A percentile compares a stretch with the other conserved stretches of the same genome.
These are phyloP conservation scores for Lemur catta DNA, from an alignment of 2,797 vertebrate genomes.

Conservation along the genomic window DNA sequence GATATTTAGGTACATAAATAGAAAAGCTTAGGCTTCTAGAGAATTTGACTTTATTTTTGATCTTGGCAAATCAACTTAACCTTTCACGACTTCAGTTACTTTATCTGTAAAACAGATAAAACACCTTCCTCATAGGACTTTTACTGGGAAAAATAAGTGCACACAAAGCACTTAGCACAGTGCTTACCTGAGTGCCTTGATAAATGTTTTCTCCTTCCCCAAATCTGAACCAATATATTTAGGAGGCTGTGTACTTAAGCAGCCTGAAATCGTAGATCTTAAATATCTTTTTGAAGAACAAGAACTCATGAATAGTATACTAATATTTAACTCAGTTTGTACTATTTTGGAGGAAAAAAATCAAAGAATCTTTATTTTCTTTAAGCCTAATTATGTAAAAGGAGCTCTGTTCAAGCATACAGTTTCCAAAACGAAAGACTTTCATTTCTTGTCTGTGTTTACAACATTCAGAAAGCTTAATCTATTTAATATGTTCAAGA, in stretches of 20 bases:
- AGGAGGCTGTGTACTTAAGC: background rate
- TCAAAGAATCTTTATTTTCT: constrained; percentile 7
- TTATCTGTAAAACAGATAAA: constrained; percentile 29
- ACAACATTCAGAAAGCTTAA: constrained; percentile 41
- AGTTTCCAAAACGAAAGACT: background rate
- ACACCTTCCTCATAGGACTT: background rate
- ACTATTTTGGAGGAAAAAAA: background rate
- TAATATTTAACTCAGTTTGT: background rate
- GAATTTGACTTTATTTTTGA: constrained; percentile 26
- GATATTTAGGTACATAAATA: background rate
- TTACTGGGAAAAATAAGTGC: constrained; percentile 6
- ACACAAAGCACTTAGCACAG: background rate
- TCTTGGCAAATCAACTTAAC: constrained; percentile 38
- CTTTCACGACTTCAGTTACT: background rate
- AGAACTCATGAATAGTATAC: background rate
- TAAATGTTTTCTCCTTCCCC: background rate
- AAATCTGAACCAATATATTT: constrained; percentile 11
- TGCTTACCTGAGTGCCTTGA: background rate
- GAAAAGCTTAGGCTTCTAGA: background rate
- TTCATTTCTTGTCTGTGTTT: constrained; percentile 54
- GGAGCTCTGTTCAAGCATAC: background rate
- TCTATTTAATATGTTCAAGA: constrained; percentile 72
- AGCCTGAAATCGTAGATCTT: background rate
- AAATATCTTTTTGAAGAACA: background rate
- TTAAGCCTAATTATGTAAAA: constrained; percentile 1